Conservation (phyloP, 2,797 vertebrate genomes). For the Gallinago nigripennis region DNA sequence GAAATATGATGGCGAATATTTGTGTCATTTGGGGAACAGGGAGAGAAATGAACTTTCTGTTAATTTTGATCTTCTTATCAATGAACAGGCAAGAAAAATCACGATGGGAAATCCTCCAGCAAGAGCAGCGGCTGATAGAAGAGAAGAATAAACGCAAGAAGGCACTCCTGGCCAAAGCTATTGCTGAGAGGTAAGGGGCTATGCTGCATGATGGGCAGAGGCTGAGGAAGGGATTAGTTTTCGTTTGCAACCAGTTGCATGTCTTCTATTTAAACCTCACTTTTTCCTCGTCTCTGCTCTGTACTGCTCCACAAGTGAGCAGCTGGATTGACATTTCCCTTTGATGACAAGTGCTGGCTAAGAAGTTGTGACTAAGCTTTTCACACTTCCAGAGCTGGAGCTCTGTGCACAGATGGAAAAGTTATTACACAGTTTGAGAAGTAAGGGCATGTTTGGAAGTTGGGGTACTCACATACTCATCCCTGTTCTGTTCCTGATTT, state of each 20-base stretch:
- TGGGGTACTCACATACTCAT: neutral
- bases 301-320: neutral
- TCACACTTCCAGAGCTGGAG: neutral
- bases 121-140: constrained; percentile 90
- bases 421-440: neutral
- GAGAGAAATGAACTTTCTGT: neutral
- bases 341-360: neutral
- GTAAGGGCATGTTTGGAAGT: neutral
- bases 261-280: neutral
- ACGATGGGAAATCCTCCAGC: constrained; percentile 89
- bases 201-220: neutral
- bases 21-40: neutral
- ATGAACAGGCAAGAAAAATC: constrained; percentile 85
- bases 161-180: constrained; percentile 90
- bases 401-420: neutral
- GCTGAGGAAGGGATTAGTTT: neutral
- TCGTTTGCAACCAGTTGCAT: neutral
- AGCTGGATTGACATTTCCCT: neutral
- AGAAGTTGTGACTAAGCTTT: constrained; percentile 4
- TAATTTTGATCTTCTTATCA: constrained; percentile 33
- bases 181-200: constrained; percentile 89
- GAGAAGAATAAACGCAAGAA: constrained; percentile 94
- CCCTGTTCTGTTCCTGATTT: neutral
- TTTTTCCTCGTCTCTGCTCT: neutral
- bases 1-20: neutral